phyloP scores from a whole-genome alignment of 92 coral and sea anemone species.

The Heteractis magnifica region DNA sequence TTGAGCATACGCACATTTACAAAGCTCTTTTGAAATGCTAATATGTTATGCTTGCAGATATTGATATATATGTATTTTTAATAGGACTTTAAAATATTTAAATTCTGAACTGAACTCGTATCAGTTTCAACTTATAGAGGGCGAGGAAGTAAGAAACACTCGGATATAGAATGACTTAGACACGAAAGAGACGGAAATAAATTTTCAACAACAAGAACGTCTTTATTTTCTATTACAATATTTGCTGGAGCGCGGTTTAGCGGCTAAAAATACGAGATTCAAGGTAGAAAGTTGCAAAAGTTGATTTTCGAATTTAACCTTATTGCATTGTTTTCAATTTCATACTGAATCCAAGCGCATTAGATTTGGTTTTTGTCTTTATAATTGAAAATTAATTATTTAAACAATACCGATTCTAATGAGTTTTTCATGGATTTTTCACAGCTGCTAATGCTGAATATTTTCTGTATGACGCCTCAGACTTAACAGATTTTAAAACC shows the following conservation, averaged over 20 bases:
- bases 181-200: neutral
- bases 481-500: neutral
- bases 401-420: slow-evolving; percentile 1
- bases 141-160: neutral
- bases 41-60: neutral
- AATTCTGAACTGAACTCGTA: neutral
- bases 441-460: neutral
- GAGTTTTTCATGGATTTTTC: neutral
- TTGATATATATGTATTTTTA: neutral
- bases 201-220: neutral
- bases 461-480: neutral
- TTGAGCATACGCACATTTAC: neutral
- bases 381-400: neutral
- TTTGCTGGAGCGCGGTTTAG: neutral
- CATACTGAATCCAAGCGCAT: neutral
- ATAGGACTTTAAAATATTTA: neutral
- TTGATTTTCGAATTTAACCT: neutral
- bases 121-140: neutral
- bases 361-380: neutral
- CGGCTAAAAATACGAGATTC: neutral
- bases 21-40: neutral
- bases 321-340: neutral
- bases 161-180: neutral
- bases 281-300: neutral
- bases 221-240: neutral